These are phyloP conservation scores for Venusia cambrica DNA, from an alignment of 2,888 invertebrate species.

Conservation along the genomic window DNA sequence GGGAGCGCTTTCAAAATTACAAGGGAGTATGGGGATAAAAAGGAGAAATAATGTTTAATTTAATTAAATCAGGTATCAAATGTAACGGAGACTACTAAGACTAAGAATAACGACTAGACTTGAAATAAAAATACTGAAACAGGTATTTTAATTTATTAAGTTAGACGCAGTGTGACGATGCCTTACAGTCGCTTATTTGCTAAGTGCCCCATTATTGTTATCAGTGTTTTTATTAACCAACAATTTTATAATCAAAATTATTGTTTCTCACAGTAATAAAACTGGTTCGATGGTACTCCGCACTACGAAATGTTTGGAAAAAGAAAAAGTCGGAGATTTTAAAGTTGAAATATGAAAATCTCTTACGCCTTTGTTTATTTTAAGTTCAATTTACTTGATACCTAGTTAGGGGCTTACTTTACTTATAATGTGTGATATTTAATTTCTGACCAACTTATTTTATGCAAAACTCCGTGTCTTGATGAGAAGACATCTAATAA, in stretches of 20 bases:
- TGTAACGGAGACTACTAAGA: no score
- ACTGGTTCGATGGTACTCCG: constrained; percentile 51
- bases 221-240: constrained; percentile 56
- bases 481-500: no score
- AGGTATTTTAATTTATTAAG: no score
- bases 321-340: constrained; percentile 11
- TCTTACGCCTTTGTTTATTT: not conserved
- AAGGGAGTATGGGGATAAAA: no score
- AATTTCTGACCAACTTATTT: no score
- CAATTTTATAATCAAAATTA: constrained; percentile 64
- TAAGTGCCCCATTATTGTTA: constrained; percentile 47
- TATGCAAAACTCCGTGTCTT: no score
- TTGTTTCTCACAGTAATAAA: constrained; percentile 76
- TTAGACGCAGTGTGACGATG: constrained; percentile 17
- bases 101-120: not conserved
- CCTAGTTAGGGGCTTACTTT: no score
- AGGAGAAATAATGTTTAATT: no score
- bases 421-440: no score
- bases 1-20: no score
- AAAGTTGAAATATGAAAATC: not conserved
- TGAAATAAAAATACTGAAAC: constrained; percentile 6
- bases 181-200: constrained; percentile 32
- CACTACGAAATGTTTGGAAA: constrained; percentile 30
- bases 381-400: no score
- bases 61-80: no score